phyloP scores from a whole-genome alignment of 1,140 invertebrate genomes.

The Diachasmimorpha longicaudata region DNA sequence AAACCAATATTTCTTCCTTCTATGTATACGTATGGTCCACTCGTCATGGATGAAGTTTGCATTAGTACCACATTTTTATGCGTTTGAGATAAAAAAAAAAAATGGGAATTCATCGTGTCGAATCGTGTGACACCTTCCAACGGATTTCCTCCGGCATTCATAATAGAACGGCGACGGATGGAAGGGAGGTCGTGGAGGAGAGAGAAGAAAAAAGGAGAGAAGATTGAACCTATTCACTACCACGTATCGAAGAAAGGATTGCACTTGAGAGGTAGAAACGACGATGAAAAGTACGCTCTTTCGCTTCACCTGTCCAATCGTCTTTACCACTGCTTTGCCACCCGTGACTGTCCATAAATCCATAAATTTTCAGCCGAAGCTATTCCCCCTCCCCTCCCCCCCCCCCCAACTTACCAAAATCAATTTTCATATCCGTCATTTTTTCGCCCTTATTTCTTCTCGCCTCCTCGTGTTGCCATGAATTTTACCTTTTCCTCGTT shows the following conservation, averaged over 20 bases:
- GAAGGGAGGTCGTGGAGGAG: not conserved
- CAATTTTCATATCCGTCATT: not conserved
- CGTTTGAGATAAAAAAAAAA: too few species aligned
- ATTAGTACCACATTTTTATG: not conserved
- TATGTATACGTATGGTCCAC: not conserved
- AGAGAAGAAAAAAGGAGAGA: not conserved
- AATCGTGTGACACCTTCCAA: not conserved
- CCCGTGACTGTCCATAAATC: constrained; percentile 6
- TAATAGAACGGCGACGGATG: not conserved
- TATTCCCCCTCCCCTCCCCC: too few species aligned
- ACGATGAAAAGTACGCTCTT: not conserved
- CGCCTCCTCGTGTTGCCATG: not conserved
- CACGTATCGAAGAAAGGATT: not conserved
- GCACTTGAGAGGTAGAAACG: constrained; percentile 1
- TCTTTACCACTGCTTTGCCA: not conserved
- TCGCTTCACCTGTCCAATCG: constrained; percentile 1
- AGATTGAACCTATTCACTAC: not conserved
- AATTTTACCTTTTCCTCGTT: not conserved
- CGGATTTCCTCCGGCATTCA: not conserved
- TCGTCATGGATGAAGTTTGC: not conserved
- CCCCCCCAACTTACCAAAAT: not conserved
- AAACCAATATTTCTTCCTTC: not conserved
- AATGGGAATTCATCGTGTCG: not conserved
- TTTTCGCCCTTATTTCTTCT: not conserved
- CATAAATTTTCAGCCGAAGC: not conserved